Evolutionary conservation across 2,888 invertebrate genomes (phyloP).

Genomic region (Tetragonisca angustula): DNA sequence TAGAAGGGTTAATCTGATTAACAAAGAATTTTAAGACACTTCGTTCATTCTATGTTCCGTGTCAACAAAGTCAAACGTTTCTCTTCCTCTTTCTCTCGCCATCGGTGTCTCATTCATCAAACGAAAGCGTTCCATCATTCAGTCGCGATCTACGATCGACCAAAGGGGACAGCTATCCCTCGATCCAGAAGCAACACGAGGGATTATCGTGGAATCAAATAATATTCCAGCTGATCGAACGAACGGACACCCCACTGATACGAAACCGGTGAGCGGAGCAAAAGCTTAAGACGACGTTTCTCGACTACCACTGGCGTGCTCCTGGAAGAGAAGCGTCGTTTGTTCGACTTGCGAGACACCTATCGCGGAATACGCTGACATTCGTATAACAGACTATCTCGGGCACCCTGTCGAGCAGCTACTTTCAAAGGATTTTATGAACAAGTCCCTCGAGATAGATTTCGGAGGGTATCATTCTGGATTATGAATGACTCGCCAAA

Average conservation of each 20-base stretch:
- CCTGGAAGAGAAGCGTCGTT: conserved; percentile 60
- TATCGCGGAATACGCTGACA: conserved; percentile 62
- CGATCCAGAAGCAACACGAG: conserved; percentile 48
- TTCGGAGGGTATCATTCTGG: conserved; percentile 30
- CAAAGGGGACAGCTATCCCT: conserved; percentile 35
- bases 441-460: conserved; percentile 48
- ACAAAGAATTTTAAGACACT: no score
- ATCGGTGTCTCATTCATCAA: neutral
- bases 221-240: conserved; percentile 54
- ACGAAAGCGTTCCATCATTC: conserved; percentile 6
- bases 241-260: conserved; percentile 61
- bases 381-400: conserved; percentile 50
- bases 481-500: conserved; percentile 54
- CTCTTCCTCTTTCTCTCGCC: no score
- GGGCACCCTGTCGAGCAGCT: conserved; percentile 53
- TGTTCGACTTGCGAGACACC: conserved; percentile 59
- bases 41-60: no score
- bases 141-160: conserved; percentile 20
- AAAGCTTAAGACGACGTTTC: conserved; percentile 68
- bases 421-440: conserved; percentile 37
- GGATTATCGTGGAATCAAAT: conserved; percentile 64
- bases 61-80: no score
- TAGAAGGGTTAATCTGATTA: no score
- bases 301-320: conserved; percentile 65
- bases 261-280: conserved; percentile 45